phyloP scores from a whole-genome alignment of 30 jellyfish, hydroid and myxozoan species.

The Hydra vulgaris region DNA sequence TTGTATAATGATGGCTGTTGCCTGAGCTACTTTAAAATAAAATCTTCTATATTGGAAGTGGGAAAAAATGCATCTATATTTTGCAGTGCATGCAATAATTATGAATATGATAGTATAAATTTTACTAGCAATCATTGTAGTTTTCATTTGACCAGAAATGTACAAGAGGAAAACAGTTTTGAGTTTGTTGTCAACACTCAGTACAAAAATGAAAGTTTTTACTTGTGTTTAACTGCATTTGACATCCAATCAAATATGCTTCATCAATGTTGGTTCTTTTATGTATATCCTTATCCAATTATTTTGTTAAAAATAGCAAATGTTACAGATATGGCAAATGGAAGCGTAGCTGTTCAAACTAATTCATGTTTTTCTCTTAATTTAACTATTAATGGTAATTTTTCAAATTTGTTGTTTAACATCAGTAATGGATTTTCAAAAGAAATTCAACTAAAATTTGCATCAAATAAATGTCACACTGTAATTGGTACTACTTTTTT shows the following conservation, averaged over 20 bases:
- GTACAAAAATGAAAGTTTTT: neutral
- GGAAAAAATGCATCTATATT: neutral
- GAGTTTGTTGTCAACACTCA: neutral
- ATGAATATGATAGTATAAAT: neutral
- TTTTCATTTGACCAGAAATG: neutral
- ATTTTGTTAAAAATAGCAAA: neutral
- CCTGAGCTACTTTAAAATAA: neutral
- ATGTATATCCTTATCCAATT: neutral
- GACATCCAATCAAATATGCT: neutral
- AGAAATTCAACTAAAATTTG: neutral
- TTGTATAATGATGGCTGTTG: neutral
- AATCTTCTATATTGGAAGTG: neutral
- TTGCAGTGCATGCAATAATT: neutral
- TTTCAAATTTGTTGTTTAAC: neutral
- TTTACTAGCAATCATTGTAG: neutral
- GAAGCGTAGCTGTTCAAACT: neutral
- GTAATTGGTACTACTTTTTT: neutral
- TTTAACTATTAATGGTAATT: neutral
- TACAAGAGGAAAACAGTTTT: neutral
- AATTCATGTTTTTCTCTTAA: neutral
- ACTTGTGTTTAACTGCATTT: neutral
- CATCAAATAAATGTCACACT: neutral
- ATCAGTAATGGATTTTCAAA: neutral
- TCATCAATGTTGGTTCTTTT: neutral
- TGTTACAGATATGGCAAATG: neutral